A percentile compares a stretch with the other conserved stretches of the same genome.
Conservation (phyloP, 2,888 invertebrate genomes). For the Watsonalla cultraria region DNA sequence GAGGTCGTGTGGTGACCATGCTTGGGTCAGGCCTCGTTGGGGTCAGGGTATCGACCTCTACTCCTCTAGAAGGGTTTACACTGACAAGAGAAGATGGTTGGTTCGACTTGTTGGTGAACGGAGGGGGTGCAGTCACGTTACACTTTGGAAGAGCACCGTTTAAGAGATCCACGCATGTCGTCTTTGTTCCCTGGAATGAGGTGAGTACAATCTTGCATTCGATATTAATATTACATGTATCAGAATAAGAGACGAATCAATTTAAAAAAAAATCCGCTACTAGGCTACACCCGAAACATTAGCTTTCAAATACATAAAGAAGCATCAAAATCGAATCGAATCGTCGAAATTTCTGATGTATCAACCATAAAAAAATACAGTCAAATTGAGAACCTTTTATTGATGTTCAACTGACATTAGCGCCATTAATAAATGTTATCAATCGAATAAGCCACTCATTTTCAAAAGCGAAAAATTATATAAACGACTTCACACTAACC, state of each 20-base stretch:
- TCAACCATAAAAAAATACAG: no score
- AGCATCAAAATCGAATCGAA: no score
- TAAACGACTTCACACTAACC: not conserved
- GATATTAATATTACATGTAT: not conserved
- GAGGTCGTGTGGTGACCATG: slow-evolving; percentile 94
- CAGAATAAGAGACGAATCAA: no score
- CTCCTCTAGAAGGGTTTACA: slow-evolving; percentile 97
- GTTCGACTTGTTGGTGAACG: slow-evolving; percentile 99
- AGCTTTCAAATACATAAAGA: no score
- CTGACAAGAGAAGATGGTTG: slow-evolving; percentile 94
- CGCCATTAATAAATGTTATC: no score
- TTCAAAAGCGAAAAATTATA: not conserved
- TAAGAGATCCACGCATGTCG: slow-evolving; percentile 91
- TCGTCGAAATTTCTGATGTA: no score
- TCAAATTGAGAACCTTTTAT: no score
- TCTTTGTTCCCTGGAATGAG: slow-evolving; percentile 98
- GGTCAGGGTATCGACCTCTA: slow-evolving; percentile 95
- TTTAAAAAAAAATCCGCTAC: no score
- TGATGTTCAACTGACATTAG: no score
- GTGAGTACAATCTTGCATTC: slow-evolving; percentile 43
- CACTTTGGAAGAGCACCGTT: slow-evolving; percentile 96
- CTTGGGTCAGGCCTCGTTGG: slow-evolving; percentile 97
- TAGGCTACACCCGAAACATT: no score
- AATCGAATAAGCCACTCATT: no score
- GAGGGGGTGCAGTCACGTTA: slow-evolving; percentile 97